phyloP scores from a whole-genome alignment of 2,797 vertebrate genomes.

The Alfaro cultratus region DNA sequence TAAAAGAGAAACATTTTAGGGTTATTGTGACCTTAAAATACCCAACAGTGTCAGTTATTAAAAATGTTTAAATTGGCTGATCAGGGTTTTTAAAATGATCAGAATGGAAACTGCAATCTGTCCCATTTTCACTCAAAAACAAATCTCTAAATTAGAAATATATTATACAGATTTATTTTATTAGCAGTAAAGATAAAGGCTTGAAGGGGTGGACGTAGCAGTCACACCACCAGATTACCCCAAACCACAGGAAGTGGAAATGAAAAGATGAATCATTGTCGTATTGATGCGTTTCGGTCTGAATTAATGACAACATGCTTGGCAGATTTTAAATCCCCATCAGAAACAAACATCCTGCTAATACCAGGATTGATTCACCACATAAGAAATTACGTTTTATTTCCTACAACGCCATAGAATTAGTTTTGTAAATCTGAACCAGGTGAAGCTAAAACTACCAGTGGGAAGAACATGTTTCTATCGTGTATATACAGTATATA shows the following conservation, averaged over 20 bases:
- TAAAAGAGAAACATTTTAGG: too few species aligned
- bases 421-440: too few species aligned
- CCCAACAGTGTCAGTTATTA: too few species aligned
- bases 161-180: neutral
- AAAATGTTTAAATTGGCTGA: too few species aligned
- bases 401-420: too few species aligned
- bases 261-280: conserved; percentile 34
- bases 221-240: conserved; percentile 55
- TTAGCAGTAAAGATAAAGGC: neutral
- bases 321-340: conserved; percentile 42
- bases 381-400: neutral
- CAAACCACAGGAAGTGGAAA: conserved; percentile 50
- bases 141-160: neutral
- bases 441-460: too few species aligned
- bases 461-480: too few species aligned
- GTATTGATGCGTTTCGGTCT: conserved; percentile 10
- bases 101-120: neutral
- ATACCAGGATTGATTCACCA: conserved; percentile 55
- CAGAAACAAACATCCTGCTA: conserved; percentile 50
- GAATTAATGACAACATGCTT: conserved; percentile 59
- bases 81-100: too few species aligned
- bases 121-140: neutral
- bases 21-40: too few species aligned
- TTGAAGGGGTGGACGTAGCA: conserved; percentile 23
- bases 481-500: too few species aligned